Conservation (phyloP, 2,113 vertebrate genomes). For the Percopsis transmontana region DNA sequence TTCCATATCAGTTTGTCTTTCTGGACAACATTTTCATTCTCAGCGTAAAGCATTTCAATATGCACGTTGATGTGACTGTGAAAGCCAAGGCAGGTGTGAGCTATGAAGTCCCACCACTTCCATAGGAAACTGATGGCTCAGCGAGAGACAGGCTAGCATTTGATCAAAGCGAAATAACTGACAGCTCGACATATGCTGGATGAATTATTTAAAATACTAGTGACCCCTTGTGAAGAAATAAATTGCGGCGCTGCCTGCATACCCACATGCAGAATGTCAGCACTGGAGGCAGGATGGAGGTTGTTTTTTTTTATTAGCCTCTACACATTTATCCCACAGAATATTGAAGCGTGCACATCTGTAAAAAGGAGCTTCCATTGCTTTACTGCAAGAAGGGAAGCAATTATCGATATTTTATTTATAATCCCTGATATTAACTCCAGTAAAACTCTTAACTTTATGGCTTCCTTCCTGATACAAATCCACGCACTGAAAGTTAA, state of each 20-base stretch:
- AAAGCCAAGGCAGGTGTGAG: slow-evolving; percentile 48
- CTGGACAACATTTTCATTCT: neutral
- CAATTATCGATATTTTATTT: neutral
- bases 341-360: slow-evolving; percentile 46
- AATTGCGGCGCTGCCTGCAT: slow-evolving; percentile 73
- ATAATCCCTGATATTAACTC: neutral
- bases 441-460: neutral
- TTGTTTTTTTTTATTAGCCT: slow-evolving; percentile 69
- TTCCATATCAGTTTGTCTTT: neutral
- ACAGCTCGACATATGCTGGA: slow-evolving; percentile 79
- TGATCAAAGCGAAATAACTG: slow-evolving; percentile 75
- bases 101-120: slow-evolving; percentile 50
- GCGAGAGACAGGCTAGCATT: slow-evolving; percentile 64
- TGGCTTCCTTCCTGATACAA: no score
- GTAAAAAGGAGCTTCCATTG: slow-evolving; percentile 28
- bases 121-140: slow-evolving; percentile 67
- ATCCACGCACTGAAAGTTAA: no score
- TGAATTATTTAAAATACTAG: slow-evolving; percentile 82
- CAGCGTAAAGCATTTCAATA: neutral
- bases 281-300: slow-evolving; percentile 64
- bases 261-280: slow-evolving; percentile 61
- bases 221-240: slow-evolving; percentile 79
- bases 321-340: slow-evolving; percentile 54
- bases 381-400: slow-evolving; percentile 20
- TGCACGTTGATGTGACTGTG: slow-evolving; percentile 5